Evolutionary conservation across 2,113 vertebrate genomes (phyloP).

Genomic region (Thomomys bottae): DNA sequence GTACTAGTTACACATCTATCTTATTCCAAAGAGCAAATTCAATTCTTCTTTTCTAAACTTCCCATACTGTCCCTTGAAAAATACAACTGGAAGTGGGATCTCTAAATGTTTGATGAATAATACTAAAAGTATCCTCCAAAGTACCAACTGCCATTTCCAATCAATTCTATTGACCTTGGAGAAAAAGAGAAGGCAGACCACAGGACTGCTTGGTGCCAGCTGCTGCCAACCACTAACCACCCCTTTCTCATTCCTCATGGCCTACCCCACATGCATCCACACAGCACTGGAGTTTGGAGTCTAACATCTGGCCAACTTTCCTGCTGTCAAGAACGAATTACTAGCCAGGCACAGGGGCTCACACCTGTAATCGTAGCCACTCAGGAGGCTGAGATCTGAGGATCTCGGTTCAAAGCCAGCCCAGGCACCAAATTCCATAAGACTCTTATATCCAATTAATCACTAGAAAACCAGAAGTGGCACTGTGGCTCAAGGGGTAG

Average conservation of each 20-base stretch:
- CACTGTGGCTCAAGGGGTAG: too few species aligned
- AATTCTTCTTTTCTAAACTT: conserved; percentile 24
- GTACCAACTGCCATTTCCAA: not conserved
- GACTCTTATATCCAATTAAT: too few species aligned
- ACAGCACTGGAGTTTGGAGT: not conserved
- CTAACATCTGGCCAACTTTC: not conserved
- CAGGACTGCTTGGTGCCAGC: not conserved
- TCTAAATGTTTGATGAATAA: not conserved
- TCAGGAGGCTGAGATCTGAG: too few species aligned
- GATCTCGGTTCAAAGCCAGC: too few species aligned
- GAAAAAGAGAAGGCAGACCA: not conserved
- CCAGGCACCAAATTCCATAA: too few species aligned
- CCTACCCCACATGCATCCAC: not conserved
- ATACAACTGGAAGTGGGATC: not conserved
- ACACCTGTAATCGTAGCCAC: too few species aligned
- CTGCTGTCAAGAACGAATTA: not conserved
- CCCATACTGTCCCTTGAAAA: not conserved
- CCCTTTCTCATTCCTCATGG: not conserved
- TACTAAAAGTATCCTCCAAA: not conserved
- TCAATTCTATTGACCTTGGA: not conserved
- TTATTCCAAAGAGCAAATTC: not conserved
- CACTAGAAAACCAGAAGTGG: too few species aligned
- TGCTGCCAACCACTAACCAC: not conserved
- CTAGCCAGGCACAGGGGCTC: too few species aligned
- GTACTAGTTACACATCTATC: not conserved